Conservation (phyloP, 2,888 invertebrate genomes). For the Nemurella pictetii region DNA sequence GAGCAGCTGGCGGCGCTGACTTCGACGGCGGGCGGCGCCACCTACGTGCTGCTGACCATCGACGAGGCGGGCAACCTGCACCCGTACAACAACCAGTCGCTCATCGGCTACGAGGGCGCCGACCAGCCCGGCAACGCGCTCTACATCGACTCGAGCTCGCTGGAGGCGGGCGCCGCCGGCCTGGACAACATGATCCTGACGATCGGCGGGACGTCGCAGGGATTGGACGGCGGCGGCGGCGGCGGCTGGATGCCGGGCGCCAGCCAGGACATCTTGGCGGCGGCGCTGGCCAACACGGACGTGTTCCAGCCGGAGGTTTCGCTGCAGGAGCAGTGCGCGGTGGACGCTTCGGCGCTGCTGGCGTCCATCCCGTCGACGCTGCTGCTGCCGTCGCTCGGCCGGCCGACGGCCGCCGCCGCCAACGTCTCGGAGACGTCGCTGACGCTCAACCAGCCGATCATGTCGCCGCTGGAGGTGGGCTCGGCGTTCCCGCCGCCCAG, state of each 20-base stretch:
- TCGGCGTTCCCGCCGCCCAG: slow-evolving; percentile 25
- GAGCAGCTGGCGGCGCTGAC: slow-evolving; percentile 44
- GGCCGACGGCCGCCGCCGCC: slow-evolving; percentile 54
- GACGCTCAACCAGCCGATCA: slow-evolving; percentile 76
- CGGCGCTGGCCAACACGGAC: slow-evolving; percentile 74
- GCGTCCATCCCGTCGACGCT: slow-evolving; percentile 59
- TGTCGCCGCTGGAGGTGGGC: slow-evolving; percentile 78
- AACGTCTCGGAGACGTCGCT: slow-evolving; percentile 75
- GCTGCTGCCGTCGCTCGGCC: slow-evolving; percentile 52
- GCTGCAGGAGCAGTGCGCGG: slow-evolving; percentile 47
- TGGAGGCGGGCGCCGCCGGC: slow-evolving; percentile 55
- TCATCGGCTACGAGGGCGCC: slow-evolving; percentile 56
- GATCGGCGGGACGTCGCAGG: slow-evolving; percentile 29
- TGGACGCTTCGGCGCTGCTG: slow-evolving; percentile 49
- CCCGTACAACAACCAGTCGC: slow-evolving; percentile 55
- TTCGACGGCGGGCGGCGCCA: slow-evolving; percentile 57
- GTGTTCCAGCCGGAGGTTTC: slow-evolving; percentile 63
- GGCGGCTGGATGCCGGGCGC: slow-evolving; percentile 30
- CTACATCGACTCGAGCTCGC: slow-evolving; percentile 55
- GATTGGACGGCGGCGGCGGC: slow-evolving; percentile 34
- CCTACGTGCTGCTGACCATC: slow-evolving; percentile 72
- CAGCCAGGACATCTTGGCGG: slow-evolving; percentile 73
- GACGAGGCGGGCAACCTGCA: slow-evolving; percentile 71
- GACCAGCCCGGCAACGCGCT: slow-evolving; percentile 37
- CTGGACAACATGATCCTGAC: slow-evolving; percentile 53